Evolutionary conservation across 2,888 invertebrate genomes (phyloP).

Genomic region (Oasisia sp.): DNA sequence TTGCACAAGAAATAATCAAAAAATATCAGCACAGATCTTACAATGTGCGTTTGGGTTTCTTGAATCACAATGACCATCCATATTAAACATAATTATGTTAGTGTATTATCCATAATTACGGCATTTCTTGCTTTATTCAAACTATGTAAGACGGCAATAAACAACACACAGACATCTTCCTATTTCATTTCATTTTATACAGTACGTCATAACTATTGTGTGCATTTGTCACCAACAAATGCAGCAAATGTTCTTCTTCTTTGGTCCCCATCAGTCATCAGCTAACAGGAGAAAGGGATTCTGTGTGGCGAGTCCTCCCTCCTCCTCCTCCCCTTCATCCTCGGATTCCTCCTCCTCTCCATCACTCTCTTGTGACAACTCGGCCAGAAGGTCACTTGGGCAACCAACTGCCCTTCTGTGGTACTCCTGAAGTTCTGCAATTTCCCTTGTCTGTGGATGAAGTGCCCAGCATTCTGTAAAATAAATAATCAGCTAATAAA

Average conservation of each 20-base stretch:
- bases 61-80: no score
- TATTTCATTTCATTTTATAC: background rate
- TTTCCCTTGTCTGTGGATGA: slow-evolving; percentile 69
- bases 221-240: background rate
- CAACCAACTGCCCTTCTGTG: slow-evolving; percentile 32
- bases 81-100: no score
- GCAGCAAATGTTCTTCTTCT: background rate
- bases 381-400: background rate
- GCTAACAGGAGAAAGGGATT: slow-evolving; percentile 37
- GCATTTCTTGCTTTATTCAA: no score
- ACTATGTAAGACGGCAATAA: no score
- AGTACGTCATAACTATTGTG: background rate
- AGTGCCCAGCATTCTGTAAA: slow-evolving; percentile 72
- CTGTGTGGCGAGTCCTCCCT: slow-evolving; percentile 23
- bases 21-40: no score
- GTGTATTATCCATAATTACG: no score
- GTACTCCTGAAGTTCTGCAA: slow-evolving; percentile 71
- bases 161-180: no score
- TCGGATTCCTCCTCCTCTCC: slow-evolving; percentile 69
- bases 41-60: no score
- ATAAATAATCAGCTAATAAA: slow-evolving; percentile 17
- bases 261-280: slow-evolving; percentile 20
- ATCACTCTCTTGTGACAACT: background rate
- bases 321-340: slow-evolving; percentile 51
- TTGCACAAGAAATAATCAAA: no score